These are phyloP conservation scores for Chaetura pelagica DNA, from an alignment of 2,113 vertebrate species.

Conservation along the genomic window DNA sequence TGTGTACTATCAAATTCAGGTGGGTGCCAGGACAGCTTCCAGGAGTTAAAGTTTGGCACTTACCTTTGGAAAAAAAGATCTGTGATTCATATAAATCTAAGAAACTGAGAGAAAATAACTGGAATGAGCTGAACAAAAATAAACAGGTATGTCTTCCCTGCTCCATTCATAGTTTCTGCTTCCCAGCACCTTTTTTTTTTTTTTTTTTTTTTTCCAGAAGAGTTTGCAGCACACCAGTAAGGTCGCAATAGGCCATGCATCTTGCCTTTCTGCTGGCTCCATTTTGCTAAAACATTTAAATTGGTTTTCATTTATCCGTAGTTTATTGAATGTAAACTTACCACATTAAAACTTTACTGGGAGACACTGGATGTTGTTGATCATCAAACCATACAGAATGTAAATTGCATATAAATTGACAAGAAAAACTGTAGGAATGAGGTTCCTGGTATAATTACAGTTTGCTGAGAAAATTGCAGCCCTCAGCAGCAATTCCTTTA, in stretches of 20 bases:
- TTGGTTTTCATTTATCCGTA: neutral
- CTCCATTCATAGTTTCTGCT: neutral
- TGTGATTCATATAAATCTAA: neutral
- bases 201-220: neutral
- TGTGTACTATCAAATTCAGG: neutral
- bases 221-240: neutral
- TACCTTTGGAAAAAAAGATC: neutral
- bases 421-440: constrained; percentile 39
- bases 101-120: neutral
- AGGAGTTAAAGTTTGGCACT: neutral
- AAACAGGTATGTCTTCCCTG: neutral
- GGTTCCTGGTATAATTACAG: constrained; percentile 36
- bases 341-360: neutral
- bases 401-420: neutral
- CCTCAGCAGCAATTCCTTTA: constrained; percentile 40
- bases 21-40: neutral
- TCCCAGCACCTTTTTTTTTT: neutral
- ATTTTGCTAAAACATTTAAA: neutral
- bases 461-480: constrained; percentile 43
- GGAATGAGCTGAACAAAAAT: neutral
- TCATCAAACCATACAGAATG: neutral
- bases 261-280: neutral
- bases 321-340: neutral
- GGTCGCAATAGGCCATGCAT: accelerated
- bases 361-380: neutral